Base-by-base conservation (phyloP, 1,140 invertebrate genomes). In the Trichonephila clavata region DNA sequence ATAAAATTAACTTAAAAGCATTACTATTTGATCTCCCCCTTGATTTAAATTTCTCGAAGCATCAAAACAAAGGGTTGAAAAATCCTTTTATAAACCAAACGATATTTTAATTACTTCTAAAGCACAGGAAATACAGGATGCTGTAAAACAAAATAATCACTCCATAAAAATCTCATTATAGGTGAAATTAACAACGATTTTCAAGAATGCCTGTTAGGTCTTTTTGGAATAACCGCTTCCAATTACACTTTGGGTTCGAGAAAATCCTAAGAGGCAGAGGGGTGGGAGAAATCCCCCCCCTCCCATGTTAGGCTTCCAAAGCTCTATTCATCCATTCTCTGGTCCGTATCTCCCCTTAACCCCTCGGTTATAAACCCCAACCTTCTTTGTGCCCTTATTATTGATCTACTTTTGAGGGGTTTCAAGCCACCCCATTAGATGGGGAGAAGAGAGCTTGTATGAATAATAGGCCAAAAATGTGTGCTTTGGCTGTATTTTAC, bases 391-490 rank as follows among this genome's bases (percentile, higher is more conserved):
- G 20, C 81, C 50, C 83, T 86, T 86, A 92, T 71, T 92, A 92
- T 92, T 86, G 91, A 92, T 92, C 91, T 84, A 92, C 81, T 92
- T 63, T 92, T 65, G 81, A 84, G 90, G 90, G 90, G 90, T 80
- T 92, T 92, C 90, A 21, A 43, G 84, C 81, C 77, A 80, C 60
- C 81, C 77, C 59, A 10, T 32, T n/a, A 21, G 20, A 10, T 1
- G 71, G 71, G 32, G 20, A 24, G 18, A 1, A 57, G 77, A 27
- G 59, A 18, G 27, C 63, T 77, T 32, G 50, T 61, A 81, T 86
- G 91, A 92, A 92, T 92, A 92, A 92, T 92, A 86, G 91, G 81
- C 91, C 91, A 86, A 92, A 89, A 92, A 92, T 92, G 91, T 92
- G 81, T 92, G 91, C 91, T 32, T 63, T 63, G 63, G 61, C 89